These are phyloP conservation scores for Vireo griseus DNA, from an alignment of 2,797 vertebrate genomes.

Conservation along the genomic window DNA sequence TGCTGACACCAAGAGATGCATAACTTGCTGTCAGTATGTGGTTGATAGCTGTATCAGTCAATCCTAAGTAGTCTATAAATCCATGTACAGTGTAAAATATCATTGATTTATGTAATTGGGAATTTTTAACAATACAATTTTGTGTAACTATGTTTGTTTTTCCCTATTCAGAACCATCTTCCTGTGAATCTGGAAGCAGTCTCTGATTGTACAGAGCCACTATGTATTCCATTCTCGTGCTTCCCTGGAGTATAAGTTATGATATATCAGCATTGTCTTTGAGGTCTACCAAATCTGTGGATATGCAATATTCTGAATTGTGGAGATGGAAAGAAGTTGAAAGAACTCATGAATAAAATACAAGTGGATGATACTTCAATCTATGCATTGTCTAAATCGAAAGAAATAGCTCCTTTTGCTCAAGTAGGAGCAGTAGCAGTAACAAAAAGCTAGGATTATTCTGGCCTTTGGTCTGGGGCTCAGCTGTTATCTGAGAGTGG, in stretches of 20 bases:
- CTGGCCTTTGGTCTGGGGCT: neutral
- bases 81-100: conserved; percentile 6
- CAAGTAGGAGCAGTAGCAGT: neutral
- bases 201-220: neutral
- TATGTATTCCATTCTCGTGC: neutral
- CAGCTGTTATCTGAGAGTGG: neutral
- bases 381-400: conserved; percentile 36
- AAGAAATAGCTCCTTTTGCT: conserved; percentile 46
- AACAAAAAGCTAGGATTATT: neutral
- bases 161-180: neutral
- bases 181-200: neutral
- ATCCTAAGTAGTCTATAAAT: conserved; percentile 60
- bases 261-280: conserved; percentile 46
- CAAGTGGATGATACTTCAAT: conserved; percentile 31
- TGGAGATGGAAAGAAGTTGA: conserved; percentile 18
- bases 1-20: conserved; percentile 57
- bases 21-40: conserved; percentile 58
- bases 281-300: conserved; percentile 14
- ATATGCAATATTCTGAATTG: neutral
- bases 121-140: conserved; percentile 58
- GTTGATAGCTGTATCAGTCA: conserved; percentile 48
- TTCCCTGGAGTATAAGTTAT: conserved; percentile 30
- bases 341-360: conserved; percentile 52
- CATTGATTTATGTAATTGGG: conserved; percentile 65
- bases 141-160: conserved; percentile 59